Evolutionary conservation across 2,797 vertebrate genomes (phyloP).

Genomic region (Gymnothorax javanicus): DNA sequence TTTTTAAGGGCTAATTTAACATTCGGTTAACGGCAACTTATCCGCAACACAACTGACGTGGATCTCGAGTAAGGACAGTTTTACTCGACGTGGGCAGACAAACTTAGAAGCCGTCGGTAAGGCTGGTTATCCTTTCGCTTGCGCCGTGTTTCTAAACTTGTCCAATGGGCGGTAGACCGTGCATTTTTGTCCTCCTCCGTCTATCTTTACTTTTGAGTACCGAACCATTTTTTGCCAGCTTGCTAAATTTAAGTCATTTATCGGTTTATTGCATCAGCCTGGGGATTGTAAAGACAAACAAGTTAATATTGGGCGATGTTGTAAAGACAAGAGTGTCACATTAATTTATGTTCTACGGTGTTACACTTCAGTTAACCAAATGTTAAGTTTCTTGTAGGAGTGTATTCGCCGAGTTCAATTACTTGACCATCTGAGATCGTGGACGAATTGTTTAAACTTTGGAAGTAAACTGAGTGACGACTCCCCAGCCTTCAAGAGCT

Average conservation of each 20-base stretch:
- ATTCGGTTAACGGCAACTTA: not conserved
- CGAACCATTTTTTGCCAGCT: not conserved
- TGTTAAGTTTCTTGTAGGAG: too few relatives aligned
- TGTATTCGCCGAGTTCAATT: too few relatives aligned
- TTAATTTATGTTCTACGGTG: too few relatives aligned
- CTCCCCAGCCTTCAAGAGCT: too few relatives aligned
- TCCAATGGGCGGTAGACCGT: not conserved
- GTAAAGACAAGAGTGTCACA: not conserved
- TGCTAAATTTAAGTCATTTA: not conserved
- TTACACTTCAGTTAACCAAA: too few relatives aligned
- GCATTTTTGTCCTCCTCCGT: not conserved
- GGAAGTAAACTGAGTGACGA: too few relatives aligned
- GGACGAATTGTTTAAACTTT: too few relatives aligned
- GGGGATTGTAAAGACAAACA: too few relatives aligned
- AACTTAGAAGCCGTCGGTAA: conserved; percentile 23
- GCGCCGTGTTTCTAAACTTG: not conserved
- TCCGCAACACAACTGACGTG: not conserved
- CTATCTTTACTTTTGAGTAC: not conserved
- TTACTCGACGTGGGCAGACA: not conserved
- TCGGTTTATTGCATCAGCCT: not conserved
- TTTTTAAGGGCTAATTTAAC: not conserved
- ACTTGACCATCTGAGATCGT: too few relatives aligned
- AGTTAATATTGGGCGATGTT: not conserved
- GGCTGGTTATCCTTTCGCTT: not conserved
- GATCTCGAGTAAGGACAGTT: not conserved